Conservation (phyloP, 2,113 vertebrate species). For the Clarias macrocephalus region DNA sequence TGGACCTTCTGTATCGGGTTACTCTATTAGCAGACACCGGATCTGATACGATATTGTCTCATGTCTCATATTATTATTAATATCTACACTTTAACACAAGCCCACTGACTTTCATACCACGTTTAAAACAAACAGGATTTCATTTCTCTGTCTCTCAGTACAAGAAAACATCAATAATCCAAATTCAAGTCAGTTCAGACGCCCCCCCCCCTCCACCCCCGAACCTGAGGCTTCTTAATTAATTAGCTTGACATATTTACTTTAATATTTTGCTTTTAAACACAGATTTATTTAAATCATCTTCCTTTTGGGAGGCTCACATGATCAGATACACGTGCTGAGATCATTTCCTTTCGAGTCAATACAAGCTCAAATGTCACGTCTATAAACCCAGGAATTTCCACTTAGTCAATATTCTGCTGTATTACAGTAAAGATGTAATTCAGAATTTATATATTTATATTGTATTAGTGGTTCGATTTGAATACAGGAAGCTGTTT, state of each 20-base stretch:
- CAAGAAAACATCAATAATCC: background rate
- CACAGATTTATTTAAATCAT: background rate
- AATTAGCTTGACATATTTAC: background rate
- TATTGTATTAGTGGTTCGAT: background rate
- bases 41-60: background rate
- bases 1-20: background rate
- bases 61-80: background rate
- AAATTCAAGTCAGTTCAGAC: background rate
- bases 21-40: background rate
- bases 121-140: background rate
- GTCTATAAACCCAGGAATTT: background rate
- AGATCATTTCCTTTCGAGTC: background rate
- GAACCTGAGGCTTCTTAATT: background rate
- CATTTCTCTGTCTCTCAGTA: background rate
- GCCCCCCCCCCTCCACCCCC: background rate
- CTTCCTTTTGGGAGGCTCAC: background rate
- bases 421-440: background rate
- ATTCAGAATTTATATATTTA: background rate
- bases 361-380: background rate
- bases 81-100: background rate
- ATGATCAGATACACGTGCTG: background rate
- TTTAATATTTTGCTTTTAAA: background rate
- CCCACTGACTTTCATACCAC: background rate
- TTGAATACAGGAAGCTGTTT: background rate
- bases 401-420: background rate